Base-by-base conservation (phyloP, 2,113 vertebrate genomes). In the Noctilio leporinus region DNA sequence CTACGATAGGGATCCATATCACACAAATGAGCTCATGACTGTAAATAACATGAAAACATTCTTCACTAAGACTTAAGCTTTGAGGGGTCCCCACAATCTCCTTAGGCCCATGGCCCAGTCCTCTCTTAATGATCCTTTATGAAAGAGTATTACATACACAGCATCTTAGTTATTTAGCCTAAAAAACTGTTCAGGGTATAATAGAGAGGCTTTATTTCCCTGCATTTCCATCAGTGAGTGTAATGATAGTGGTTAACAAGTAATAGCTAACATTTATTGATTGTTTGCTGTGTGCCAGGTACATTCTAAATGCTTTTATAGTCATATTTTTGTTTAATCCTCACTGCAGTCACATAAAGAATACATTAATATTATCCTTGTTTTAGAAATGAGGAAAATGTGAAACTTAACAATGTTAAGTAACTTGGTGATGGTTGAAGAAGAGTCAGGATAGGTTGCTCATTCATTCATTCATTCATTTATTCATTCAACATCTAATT, bases 111-210 rank as follows among this genome's bases (percentile, higher is more conserved):
- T n/a, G 75, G 73, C 67, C 67, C 15, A 12, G 12, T 30, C 47
- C 35, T 94, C 35, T 86, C 55, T 55, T 95, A 84, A 92, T 77
- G 91, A 55, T 53, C 38, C 49, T 90, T 96, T 65, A 73, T n/a
- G 40, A 86, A 82, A 59, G 45, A 14, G 19, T 93, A 81, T 89
- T 53, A 45, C 55, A 28, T 40, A 72, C 38, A 49, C 53, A 80
- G 83, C 94, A 72, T 89, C 95, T 88, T 69, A 70, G 93, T 95
- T 90, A 38, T 93, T 92, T 84, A 76, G 83, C 80, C n/a, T 78
- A 59, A 91, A 91, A 94, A 86, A 89, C 92, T 95, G 57, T 80
- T 92, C 87, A 59, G 96, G 84, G 93, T 65, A 33, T 94, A 51
- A 96, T 96, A 89, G 86, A 76, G 86, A 85, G 51, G 15, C 86